These are phyloP conservation scores for Ictidomys tridecemlineatus DNA, from an alignment of 2,113 vertebrate genomes.

Conservation along the genomic window DNA sequence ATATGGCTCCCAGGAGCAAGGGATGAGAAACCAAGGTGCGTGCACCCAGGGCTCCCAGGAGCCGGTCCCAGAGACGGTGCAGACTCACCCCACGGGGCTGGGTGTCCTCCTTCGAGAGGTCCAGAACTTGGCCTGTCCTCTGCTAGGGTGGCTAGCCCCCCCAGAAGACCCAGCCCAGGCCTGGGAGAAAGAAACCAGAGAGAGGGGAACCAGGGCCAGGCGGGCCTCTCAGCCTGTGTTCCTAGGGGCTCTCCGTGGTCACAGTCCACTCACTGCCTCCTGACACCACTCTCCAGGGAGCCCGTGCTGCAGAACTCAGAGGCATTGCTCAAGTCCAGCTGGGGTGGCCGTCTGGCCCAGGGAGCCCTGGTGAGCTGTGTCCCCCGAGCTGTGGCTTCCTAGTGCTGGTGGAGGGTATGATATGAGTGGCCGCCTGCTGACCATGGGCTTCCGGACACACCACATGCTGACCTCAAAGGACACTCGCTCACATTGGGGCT, in stretches of 20 bases:
- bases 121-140: neutral
- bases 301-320: rapidly evolving
- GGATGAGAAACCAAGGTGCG: neutral
- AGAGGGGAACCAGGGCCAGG: neutral
- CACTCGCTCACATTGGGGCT: neutral
- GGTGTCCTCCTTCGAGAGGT: neutral
- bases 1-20: neutral
- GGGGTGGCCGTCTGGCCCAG: neutral
- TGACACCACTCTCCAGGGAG: neutral
- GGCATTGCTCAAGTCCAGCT: neutral
- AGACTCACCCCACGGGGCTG: neutral
- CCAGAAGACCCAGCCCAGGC: neutral
- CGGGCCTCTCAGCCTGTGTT: neutral
- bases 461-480: conserved; percentile 69
- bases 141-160: neutral
- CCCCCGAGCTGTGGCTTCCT: conserved; percentile 72
- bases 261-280: neutral
- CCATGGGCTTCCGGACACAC: conserved; percentile 68
- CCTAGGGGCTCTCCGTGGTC: neutral
- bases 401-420: conserved; percentile 53
- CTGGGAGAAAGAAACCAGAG: conserved; percentile 34
- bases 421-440: conserved; percentile 69
- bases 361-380: neutral
- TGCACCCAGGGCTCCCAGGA: neutral
- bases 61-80: neutral